These are phyloP conservation scores for Paratilapia polleni DNA, from an alignment of 2,113 vertebrate species.

Conservation along the genomic window DNA sequence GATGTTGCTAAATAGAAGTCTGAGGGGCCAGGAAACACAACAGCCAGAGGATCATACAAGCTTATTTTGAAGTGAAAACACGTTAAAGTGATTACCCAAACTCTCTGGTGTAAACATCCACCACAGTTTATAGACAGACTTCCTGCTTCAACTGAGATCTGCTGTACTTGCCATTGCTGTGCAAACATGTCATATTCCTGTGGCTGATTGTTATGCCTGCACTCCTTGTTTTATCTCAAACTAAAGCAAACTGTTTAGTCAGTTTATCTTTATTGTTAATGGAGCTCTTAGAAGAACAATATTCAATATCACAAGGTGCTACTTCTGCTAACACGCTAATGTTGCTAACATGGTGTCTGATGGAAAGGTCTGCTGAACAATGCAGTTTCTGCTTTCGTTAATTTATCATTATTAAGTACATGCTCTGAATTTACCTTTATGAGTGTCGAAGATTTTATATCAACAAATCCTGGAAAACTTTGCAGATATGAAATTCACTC, in stretches of 20 bases:
- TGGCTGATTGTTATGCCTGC: not conserved
- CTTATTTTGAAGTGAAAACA: not conserved
- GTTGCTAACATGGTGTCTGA: too few relatives aligned
- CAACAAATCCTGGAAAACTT: too few relatives aligned
- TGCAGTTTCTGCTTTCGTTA: too few relatives aligned
- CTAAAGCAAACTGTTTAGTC: not conserved
- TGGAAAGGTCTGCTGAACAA: too few relatives aligned
- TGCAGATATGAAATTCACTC: too few relatives aligned
- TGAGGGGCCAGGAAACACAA: not conserved
- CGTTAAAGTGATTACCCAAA: not conserved
- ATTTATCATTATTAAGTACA: too few relatives aligned
- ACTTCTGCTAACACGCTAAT: too few relatives aligned
- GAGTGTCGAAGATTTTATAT: too few relatives aligned
- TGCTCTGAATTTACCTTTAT: too few relatives aligned
- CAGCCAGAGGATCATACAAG: not conserved
- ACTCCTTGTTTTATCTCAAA: not conserved
- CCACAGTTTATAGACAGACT: conserved; percentile 10
- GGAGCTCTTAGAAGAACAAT: not conserved
- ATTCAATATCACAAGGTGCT: not conserved
- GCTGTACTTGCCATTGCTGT: not conserved
- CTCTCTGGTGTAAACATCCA: conserved; percentile 21
- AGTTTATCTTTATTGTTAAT: not conserved
- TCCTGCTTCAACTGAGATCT: not conserved
- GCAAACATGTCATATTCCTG: not conserved
- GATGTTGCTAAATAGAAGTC: not conserved